phyloP scores from a whole-genome alignment of 2,888 invertebrate species.

The Conomelus anceps region DNA sequence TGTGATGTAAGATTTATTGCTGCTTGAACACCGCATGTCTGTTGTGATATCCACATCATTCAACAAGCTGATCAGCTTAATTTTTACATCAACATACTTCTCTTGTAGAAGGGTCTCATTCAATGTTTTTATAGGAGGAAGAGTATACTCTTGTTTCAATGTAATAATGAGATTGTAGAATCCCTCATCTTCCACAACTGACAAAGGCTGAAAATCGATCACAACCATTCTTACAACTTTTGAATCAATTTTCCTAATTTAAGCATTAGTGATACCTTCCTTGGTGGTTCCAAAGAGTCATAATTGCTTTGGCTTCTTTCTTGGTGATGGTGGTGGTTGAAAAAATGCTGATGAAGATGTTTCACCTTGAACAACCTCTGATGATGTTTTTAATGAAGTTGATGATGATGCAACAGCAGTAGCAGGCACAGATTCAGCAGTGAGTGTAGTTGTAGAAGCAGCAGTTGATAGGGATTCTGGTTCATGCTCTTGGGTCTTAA shows the following conservation, averaged over 20 bases:
- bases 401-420: background rate
- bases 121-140: background rate
- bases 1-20: slow-evolving; percentile 32
- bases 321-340: background rate
- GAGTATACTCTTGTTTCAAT: background rate
- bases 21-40: slow-evolving; percentile 37
- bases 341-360: background rate
- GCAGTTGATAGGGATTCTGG: too few relatives aligned
- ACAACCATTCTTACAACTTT: background rate
- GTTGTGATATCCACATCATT: slow-evolving; percentile 33
- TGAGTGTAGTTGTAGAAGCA: background rate
- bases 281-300: background rate
- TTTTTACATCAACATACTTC: background rate
- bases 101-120: background rate
- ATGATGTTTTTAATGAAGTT: too few relatives aligned
- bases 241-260: background rate
- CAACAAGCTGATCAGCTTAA: slow-evolving; percentile 28
- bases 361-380: background rate
- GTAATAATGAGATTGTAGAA: background rate
- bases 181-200: background rate
- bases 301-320: background rate
- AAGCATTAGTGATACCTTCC: background rate
- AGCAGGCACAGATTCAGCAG: background rate
- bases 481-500: background rate
- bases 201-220: background rate